Conservation (phyloP, 2,888 invertebrate species). For the Brachycybe producta region DNA sequence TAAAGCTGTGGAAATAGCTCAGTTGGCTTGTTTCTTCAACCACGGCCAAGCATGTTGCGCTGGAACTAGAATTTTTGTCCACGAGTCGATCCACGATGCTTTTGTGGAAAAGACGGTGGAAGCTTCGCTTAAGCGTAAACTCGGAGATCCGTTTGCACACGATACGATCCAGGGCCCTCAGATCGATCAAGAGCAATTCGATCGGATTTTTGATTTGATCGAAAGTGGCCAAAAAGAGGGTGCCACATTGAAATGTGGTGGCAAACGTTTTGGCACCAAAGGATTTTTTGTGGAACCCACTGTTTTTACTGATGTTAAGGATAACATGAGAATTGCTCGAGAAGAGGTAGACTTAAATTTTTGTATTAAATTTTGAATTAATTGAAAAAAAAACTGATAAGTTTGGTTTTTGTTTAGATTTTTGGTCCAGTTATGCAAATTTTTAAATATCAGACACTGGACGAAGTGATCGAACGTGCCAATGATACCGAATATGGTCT, state of each 20-base stretch:
- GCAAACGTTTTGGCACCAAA: conserved; percentile 27
- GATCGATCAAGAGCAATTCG: conserved; percentile 31
- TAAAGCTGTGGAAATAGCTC: conserved; percentile 27
- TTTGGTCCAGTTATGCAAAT: conserved; percentile 83
- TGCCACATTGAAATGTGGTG: conserved; percentile 32
- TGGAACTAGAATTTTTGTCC: conserved; percentile 34
- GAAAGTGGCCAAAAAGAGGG: conserved; percentile 33
- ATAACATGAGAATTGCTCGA: conserved; percentile 33
- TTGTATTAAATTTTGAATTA: neutral
- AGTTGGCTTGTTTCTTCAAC: conserved; percentile 32
- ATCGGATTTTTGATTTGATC: conserved; percentile 31
- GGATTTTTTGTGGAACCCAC: conserved; percentile 34
- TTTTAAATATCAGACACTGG: conserved; percentile 59
- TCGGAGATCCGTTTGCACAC: conserved; percentile 30
- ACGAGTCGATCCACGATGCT: conserved; percentile 37
- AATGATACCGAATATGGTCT: conserved; percentile 49
- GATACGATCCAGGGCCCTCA: conserved; percentile 28
- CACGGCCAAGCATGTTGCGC: conserved; percentile 37
- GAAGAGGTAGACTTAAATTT: conserved; percentile 29
- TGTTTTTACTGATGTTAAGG: conserved; percentile 32
- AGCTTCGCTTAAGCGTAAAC: conserved; percentile 24
- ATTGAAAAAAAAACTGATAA: neutral
- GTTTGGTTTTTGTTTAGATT: conserved; percentile 43
- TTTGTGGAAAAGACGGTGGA: conserved; percentile 32
- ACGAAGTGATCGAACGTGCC: conserved; percentile 67